Conservation (phyloP, 64 coral and sea anemone species). For the Trachythela sp. region DNA sequence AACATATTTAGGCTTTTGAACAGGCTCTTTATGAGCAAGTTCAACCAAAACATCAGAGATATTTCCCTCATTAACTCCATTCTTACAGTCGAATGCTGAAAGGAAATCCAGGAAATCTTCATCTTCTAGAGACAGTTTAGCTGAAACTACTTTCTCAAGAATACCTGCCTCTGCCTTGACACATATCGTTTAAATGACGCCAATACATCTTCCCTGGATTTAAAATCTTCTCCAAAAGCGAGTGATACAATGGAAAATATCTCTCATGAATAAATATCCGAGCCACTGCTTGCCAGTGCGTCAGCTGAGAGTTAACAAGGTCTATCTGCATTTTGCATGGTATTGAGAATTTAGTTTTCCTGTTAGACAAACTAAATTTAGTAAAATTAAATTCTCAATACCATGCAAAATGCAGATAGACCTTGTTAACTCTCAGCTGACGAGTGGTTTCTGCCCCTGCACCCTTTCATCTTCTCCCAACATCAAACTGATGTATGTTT, state of each 20-base stretch:
- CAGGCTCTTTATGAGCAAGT: not conserved
- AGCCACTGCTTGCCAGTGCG: slow-evolving; percentile 48
- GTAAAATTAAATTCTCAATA: no score
- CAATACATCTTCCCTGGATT: not conserved
- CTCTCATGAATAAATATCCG: slow-evolving; percentile 16
- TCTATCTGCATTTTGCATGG: no score
- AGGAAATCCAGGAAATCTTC: not conserved
- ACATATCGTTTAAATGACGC: not conserved
- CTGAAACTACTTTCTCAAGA: not conserved
- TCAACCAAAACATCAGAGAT: not conserved
- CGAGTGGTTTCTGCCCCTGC: not conserved
- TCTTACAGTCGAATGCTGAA: not conserved
- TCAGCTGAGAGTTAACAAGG: no score
- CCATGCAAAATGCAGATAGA: no score
- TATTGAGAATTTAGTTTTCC: no score
- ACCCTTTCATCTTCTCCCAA: slow-evolving; percentile 45
- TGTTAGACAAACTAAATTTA: no score
- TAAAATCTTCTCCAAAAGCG: slow-evolving; percentile 22
- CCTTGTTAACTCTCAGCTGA: no score
- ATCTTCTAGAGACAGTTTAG: not conserved
- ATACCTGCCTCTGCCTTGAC: not conserved
- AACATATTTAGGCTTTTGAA: not conserved
- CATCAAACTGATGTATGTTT: slow-evolving; percentile 23
- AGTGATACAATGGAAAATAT: slow-evolving; percentile 30
- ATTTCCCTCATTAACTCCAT: not conserved